These are phyloP conservation scores for Chelmon rostratus DNA, from an alignment of 2,797 vertebrate genomes.

Conservation along the genomic window DNA sequence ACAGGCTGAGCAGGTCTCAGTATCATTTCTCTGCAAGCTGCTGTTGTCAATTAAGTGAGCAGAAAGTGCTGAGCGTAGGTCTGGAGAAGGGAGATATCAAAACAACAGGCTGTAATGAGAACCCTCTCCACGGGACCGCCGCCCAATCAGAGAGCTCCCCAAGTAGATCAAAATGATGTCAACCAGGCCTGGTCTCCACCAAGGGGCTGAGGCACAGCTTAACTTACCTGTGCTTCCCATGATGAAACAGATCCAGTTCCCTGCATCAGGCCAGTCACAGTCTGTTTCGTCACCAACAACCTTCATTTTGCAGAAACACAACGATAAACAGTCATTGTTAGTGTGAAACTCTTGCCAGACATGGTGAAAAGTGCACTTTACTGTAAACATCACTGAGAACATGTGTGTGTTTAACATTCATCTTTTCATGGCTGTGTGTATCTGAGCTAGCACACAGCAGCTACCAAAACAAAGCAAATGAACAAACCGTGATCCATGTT, in stretches of 20 bases:
- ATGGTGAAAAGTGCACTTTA: fast-evolving
- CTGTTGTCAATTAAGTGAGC: constrained; percentile 36
- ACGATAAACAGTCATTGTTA: neutral
- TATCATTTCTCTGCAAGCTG: constrained; percentile 45
- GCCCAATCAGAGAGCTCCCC: constrained; percentile 61
- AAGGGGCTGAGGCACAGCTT: neutral
- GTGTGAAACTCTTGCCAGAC: neutral
- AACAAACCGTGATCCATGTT: neutral
- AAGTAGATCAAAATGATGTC: constrained; percentile 50
- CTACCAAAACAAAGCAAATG: neutral
- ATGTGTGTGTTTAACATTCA: neutral
- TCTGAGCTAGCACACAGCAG: neutral
- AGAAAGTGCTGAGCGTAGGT: constrained; percentile 56
- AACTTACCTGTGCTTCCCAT: constrained; percentile 23
- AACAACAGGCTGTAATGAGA: constrained; percentile 56
- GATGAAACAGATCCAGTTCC: constrained; percentile 27
- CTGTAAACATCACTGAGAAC: neutral
- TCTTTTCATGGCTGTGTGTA: neutral
- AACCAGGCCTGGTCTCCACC: neutral
- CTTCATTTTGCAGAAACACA: neutral
- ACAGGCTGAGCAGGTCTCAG: constrained; percentile 9
- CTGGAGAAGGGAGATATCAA: constrained; percentile 58
- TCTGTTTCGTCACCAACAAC: neutral
- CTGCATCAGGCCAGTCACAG: constrained; percentile 10
- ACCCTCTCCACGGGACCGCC: constrained; percentile 39